phyloP scores from a whole-genome alignment of 2,797 vertebrate genomes.

The Protonibea diacanthus region DNA sequence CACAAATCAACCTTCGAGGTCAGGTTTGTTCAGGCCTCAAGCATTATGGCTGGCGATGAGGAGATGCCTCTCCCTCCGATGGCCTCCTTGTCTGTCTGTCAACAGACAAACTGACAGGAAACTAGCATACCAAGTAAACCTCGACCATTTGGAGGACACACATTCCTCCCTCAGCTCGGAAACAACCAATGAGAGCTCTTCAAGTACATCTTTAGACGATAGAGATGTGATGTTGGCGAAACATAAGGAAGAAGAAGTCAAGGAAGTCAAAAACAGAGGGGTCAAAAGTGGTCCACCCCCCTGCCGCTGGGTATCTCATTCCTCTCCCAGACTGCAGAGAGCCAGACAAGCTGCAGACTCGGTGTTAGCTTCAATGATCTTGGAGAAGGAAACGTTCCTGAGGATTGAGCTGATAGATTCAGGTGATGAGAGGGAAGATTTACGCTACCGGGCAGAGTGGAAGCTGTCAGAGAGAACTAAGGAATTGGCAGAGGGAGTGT shows the following conservation, averaged over 20 bases:
- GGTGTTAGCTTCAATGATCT: conserved; percentile 55
- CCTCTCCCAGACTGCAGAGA: conserved; percentile 63
- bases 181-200: conserved; percentile 65
- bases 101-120: conserved; percentile 62
- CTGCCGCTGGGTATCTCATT: conserved; percentile 56
- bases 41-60: conserved; percentile 76
- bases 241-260: conserved; percentile 49
- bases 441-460: conserved; percentile 79
- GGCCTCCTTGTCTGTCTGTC: conserved; percentile 75
- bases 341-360: conserved; percentile 61
- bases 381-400: conserved; percentile 79
- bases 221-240: conserved; percentile 41
- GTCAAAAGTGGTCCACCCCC: conserved; percentile 33
- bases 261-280: conserved; percentile 49
- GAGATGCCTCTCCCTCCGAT: conserved; percentile 75
- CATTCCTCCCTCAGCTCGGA: conserved; percentile 54
- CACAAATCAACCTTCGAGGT: conserved; percentile 31
- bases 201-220: conserved; percentile 47
- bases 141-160: conserved; percentile 52
- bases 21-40: conserved; percentile 70
- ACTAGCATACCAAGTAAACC: conserved; percentile 60
- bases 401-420: conserved; percentile 78
- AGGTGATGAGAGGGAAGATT: conserved; percentile 64
- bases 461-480: conserved; percentile 78
- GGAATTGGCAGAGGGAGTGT: conserved; percentile 78